Conservation (phyloP, 2,113 vertebrate genomes). For the Plecturocebus donacophilus region DNA sequence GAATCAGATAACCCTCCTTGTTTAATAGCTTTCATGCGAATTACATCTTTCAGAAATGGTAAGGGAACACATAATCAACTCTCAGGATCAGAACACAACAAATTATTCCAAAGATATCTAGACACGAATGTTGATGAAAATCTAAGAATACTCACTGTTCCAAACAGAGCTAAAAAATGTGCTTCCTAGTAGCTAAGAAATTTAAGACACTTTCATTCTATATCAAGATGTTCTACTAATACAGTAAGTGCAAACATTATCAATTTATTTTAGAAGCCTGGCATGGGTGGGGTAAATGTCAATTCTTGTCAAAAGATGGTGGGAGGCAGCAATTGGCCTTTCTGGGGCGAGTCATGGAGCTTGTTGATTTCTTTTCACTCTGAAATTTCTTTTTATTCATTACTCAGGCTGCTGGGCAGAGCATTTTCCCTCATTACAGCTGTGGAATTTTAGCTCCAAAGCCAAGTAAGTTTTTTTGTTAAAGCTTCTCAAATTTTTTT, state of each 20-base stretch:
- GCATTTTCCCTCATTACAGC: conserved; percentile 46
- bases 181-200: conserved; percentile 35
- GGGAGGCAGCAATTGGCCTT: neutral
- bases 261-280: conserved; percentile 52
- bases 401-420: conserved; percentile 26
- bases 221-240: conserved; percentile 52
- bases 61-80: conserved; percentile 52
- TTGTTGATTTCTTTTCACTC: conserved; percentile 59
- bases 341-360: conserved; percentile 29
- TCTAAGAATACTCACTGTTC: conserved; percentile 66
- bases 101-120: conserved; percentile 61
- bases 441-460: conserved; percentile 47
- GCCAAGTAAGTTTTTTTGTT: conserved; percentile 3
- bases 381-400: conserved; percentile 61
- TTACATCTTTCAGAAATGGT: conserved; percentile 55
- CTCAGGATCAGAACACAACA: conserved; percentile 63
- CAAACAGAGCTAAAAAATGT: neutral
- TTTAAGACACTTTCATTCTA: conserved; percentile 22
- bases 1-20: neutral
- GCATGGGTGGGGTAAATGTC: neutral
- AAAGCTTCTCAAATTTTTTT: conserved; percentile 29
- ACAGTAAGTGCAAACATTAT: conserved; percentile 27
- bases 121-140: conserved; percentile 11
- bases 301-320: conserved; percentile 51
- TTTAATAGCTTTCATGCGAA: conserved; percentile 52